A percentile compares a stretch with the other conserved stretches of the same genome.
Evolutionary conservation across 1,140 invertebrate species (phyloP).

Genomic region (Listronotus oregonensis): DNA sequence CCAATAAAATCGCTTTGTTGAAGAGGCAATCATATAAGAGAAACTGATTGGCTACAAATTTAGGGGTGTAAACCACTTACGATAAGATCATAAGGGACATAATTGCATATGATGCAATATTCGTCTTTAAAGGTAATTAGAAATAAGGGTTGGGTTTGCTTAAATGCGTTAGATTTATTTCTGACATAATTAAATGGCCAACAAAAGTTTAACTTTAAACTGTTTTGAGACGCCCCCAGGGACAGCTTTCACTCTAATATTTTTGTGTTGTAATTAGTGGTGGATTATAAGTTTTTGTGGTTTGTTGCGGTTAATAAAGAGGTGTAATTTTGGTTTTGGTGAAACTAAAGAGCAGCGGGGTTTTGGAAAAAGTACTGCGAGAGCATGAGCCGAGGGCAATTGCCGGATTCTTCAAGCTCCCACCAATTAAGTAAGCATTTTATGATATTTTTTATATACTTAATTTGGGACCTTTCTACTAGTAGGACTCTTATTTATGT

Average conservation of each 20-base stretch:
- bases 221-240: background rate
- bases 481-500: no score
- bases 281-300: background rate
- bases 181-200: background rate
- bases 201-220: background rate
- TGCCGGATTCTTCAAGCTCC: constrained; percentile 63
- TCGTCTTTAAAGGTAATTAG: background rate
- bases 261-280: no score
- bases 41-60: background rate
- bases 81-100: background rate
- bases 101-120: background rate
- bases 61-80: background rate
- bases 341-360: no score
- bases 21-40: background rate
- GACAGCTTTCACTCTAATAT: background rate
- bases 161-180: background rate
- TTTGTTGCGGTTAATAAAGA: background rate
- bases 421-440: constrained; percentile 58
- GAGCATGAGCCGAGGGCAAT: constrained; percentile 50
- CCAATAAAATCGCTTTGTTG: background rate
- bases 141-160: background rate
- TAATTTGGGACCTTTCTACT: no score
- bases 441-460: no score
- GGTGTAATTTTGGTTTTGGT: background rate
- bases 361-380: constrained; percentile 18